Base-by-base conservation (phyloP, 2,888 invertebrate genomes). In the Hydroisotoma schaefferi region DNA sequence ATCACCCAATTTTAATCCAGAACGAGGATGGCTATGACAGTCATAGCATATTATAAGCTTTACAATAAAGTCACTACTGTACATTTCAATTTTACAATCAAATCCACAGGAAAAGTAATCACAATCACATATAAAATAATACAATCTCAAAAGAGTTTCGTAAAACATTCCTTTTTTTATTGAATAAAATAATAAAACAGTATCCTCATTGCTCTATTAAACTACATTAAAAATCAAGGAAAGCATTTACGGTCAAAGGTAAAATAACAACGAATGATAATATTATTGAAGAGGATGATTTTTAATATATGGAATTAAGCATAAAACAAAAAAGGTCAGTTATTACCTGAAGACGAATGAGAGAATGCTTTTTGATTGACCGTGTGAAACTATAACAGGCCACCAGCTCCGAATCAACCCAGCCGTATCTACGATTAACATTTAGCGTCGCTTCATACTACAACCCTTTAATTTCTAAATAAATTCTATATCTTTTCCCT, bases 371-470 rank as follows among this genome's bases (percentile, higher is more conserved):
- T 18, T 40, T 20, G 20, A 40, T 18, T 40, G 15, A 20, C 20
- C n/a, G 25, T 6, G 23, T 23, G 46, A 22, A 23, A 15, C 22
- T 46, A 20, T 18, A n/a, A 23, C 20, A 6, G 46, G 23, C 20
- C 46, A 46, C 46, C 46, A 46, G 46, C 46, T 46, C 46, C 33
- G 23, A 46, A 23, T 25, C 46, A 46, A 46, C 46, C 33, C 33
- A 33, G 8, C 46, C 22, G 25, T 20, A 46, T 46, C 46, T 46
- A 46, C 46, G 46, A 46, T 22, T 46, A 22, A 46, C 46, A 46
- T 46, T 46, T 46, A 23, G 12, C 6, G 20, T 46, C 40, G 8
- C 20, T 40, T 40, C n/a, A 40, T 40, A 15, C 5, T 40, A 15
- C 5, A 40, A 40, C 40, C n/a, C n/a, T n/a, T n/a, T n/a, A n/a